phyloP scores from a whole-genome alignment of 1,140 invertebrate genomes.

The Periplaneta americana region DNA sequence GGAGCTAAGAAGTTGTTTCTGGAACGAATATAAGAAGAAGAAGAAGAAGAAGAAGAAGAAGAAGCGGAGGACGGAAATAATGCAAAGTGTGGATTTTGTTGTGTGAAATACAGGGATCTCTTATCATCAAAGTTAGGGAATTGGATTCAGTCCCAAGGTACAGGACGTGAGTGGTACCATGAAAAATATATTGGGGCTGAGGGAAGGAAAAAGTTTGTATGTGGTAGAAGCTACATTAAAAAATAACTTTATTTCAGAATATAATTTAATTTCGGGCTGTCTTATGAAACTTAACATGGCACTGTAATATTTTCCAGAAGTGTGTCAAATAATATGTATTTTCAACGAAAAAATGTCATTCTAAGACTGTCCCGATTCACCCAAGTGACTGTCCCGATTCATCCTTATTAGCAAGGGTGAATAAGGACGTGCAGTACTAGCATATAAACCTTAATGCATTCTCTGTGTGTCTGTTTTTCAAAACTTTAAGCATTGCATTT shows the following conservation, averaged over 20 bases:
- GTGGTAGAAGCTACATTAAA: not conserved
- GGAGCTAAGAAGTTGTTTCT: not conserved
- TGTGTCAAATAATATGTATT: not conserved
- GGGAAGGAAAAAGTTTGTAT: too few species aligned
- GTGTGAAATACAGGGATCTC: not conserved
- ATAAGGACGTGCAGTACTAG: not conserved
- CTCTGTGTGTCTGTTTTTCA: too few species aligned
- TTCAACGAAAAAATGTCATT: not conserved
- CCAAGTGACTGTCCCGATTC: not conserved
- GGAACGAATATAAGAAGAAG: not conserved
- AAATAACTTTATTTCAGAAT: not conserved
- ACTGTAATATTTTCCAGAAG: not conserved
- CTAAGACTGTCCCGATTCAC: not conserved
- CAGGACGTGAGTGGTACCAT: not conserved
- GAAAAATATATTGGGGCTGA: not conserved
- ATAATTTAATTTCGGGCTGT: not conserved
- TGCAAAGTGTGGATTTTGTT: not conserved
- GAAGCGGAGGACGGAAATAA: too few species aligned
- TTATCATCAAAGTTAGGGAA: not conserved
- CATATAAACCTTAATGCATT: not conserved
- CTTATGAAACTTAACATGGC: not conserved
- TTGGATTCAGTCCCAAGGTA: not conserved
- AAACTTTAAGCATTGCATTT: not conserved
- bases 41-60: too few species aligned
- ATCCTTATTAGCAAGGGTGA: not conserved